Evolutionary conservation across 2,888 invertebrate genomes (phyloP), one percentile per base, ranked within the genome.

Genomic region (Amaurobius ferox): DNA sequence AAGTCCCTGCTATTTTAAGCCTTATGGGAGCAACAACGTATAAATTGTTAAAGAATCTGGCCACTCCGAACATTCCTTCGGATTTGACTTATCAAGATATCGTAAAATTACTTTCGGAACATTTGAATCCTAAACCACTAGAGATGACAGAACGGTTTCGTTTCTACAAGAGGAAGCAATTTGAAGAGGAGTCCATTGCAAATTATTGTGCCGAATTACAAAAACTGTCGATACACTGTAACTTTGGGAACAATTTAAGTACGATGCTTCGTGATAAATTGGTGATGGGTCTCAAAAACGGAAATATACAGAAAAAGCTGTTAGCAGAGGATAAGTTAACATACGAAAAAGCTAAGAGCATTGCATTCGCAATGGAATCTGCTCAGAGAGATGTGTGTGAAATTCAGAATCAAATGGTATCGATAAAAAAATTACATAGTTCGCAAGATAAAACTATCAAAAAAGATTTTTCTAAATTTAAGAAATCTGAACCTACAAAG

Each of bases 101-200:
- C 73, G 73, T 62, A 62, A 73, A 73, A 62, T 73, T 73, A 62
- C 62, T 73, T 62, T 62, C 73, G 62, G 74, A 74, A 28, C 74
- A 74, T 74, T 74, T 74, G 64, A 74, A 74, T 74, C 74, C 74
- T 62, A 64, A 74, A 64, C 74, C 74, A 64, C 64, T 74, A 40
- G 74, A 74, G 64, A 74, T 74, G 74, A 74, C 74, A 62, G 74
- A 74, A 74, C 62, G 73, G 62, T 73, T 73, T 73, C 73, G 73
- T 64, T 73, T 73, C 62, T 73, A 73, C 39, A 62, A 73, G 62
- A 73, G 73, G 73, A 73, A 73, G 62, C 64, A 73, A 62, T 62
- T 62, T 62, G 62, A 73, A 73, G 62, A 39, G 39, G 73, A 73
- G 62, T 73, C 73, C 62, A 73, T 73, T 62, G 62, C 62, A 39